Evolutionary conservation across 2,797 vertebrate genomes (phyloP), one percentile per base, ranked within the genome.

Genomic region (Rachycentron canadum): DNA sequence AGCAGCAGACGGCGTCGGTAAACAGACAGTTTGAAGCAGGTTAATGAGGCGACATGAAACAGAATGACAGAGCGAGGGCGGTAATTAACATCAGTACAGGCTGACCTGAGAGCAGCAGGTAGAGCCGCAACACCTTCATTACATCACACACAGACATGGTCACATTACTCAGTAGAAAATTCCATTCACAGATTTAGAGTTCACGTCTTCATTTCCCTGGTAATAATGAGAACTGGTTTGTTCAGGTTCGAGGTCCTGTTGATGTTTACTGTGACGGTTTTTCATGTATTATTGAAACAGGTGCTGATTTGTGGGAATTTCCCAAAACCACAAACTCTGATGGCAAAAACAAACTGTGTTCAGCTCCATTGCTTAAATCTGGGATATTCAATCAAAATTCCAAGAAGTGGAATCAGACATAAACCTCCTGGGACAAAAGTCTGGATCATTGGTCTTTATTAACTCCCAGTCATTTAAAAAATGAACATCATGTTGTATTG

Each of bases 11-110:
- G 78, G 50, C 67, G 68, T 40, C 3, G 55, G 70, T 64, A 67
- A 79, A 70, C 60, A 86, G 71, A 19, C 41, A 28, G 82, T 61
- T 23, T 75, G 76, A 79, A 85, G 84, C 83, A 80, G 80, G 84
- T 83, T 84, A 82, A 86, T 85, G 82, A 88, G 80, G 69, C n/a
- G 17, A 86, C 76, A 83, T 88, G 0, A 90, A 86, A 88, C 81
- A 76, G 79, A 83, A 80, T 75, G 58, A 57, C 56, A 62, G 76
- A 88, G 83, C 5, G 66, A 81, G 65, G 69, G 53, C 2, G 57
- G 11, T 81, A 78, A 78, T 66, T 76, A 86, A 60, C 84, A 69
- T 34, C 0, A 47, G 23, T 56, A 43, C 68, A 61, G 57, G 49
- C 62, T 75, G 79, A 83, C 75, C 78, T 77, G 71, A 84, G 80